Conservation (phyloP, 92 coral and sea anemone species). For the Isaurus tuberculatus region DNA sequence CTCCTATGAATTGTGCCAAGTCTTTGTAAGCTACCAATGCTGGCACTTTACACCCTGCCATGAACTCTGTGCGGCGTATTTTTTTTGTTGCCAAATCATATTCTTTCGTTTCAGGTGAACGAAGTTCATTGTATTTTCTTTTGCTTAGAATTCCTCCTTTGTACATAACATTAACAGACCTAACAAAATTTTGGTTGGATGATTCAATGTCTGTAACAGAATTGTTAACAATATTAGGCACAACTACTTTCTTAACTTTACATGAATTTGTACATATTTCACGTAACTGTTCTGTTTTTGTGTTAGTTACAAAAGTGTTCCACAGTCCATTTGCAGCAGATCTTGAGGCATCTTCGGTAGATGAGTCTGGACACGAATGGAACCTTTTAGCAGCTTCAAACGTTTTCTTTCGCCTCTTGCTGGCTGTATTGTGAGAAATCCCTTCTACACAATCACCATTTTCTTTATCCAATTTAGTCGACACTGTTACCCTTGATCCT, state of each 20-base stretch:
- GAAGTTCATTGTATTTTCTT: slow-evolving; percentile 52
- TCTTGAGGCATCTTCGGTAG: slow-evolving; percentile 47
- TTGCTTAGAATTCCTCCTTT: slow-evolving; percentile 61
- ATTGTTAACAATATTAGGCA: slow-evolving; percentile 54
- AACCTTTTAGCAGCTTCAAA: slow-evolving; percentile 50
- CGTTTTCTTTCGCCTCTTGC: slow-evolving; percentile 56
- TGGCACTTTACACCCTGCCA: slow-evolving; percentile 58
- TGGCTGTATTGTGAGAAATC: slow-evolving; percentile 47
- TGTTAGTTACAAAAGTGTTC: slow-evolving; percentile 61
- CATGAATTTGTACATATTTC: slow-evolving; percentile 46
- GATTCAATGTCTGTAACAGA: slow-evolving; percentile 58
- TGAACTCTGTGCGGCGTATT: slow-evolving; percentile 58
- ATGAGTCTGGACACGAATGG: slow-evolving; percentile 52
- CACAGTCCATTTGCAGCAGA: slow-evolving; percentile 64
- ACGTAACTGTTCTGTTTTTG: slow-evolving; percentile 44
- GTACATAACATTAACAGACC: slow-evolving; percentile 60
- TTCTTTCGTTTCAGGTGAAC: slow-evolving; percentile 53
- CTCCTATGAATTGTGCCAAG: slow-evolving; percentile 65
- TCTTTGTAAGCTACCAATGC: slow-evolving; percentile 66
- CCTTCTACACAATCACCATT: slow-evolving; percentile 53
- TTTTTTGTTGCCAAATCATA: slow-evolving; percentile 52
- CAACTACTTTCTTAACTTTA: slow-evolving; percentile 56
- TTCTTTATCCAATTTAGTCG: slow-evolving; percentile 50
- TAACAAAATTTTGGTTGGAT: slow-evolving; percentile 55
- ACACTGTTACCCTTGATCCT: slow-evolving; percentile 36